Base-by-base conservation (phyloP, 2,113 vertebrate species). In the Mionectes macconnelli region DNA sequence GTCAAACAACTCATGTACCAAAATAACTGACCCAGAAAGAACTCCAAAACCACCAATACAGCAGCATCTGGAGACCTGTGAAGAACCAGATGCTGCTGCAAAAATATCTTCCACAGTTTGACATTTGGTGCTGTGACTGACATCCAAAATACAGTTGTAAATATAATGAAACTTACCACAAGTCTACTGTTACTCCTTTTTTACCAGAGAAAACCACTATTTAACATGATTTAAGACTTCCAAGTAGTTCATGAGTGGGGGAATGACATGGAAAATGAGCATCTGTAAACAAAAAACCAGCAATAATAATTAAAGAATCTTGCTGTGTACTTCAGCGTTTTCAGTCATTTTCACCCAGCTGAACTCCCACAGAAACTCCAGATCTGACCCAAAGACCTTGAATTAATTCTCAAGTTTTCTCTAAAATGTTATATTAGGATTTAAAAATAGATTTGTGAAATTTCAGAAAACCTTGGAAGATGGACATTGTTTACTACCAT, bases 1-100 rank as follows among this genome's bases (percentile, higher is more conserved):
- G 62, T 68, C 69, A 90, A 53, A 84, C 21, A 95, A 94, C 63
- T 66, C 35, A 30, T 69, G 62, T 78, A 83, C 49, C 70, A 81
- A 93, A 97, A 96, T 89, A 93, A 60, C 76, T 92, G 95, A 84
- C 72, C 83, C 92, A 95, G 84, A 84, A 79, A 78, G 39, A 91
- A 84, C 68, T 92, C 72, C 67, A 94, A 67, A 83, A 50, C 30
- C 76, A 94, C 63, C 88, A 94, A 25, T 93, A 73, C 50, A 92
- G 64, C 28, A 88, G 60, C 87, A 94, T 94, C 92, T 95, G 89
- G 91, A 93, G 39, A 75, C 91, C 42, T 37, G 53, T 79, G 72
- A 85, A 79, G 68, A 94, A 53, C 53, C 90, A 96, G 94, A 87
- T 92, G 87, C 68, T 91, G 60, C 45, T 72, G 70, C 14, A 84